Base-by-base conservation (phyloP, 1,140 invertebrate genomes). In the Drosophila aff. region DNA sequence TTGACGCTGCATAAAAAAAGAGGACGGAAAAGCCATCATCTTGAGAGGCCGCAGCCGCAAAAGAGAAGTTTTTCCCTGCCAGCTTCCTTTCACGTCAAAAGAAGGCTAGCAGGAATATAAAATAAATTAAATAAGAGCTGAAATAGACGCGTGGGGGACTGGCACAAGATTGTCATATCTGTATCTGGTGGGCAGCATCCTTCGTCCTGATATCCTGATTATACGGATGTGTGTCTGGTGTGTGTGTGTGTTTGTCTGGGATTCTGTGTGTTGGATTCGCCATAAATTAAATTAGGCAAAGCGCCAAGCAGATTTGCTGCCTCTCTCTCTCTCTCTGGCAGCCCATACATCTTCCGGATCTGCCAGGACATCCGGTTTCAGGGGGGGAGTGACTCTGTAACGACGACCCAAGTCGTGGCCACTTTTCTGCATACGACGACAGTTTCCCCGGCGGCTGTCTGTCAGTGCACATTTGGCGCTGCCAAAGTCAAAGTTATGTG, bases 201-300 rank as follows among this genome's bases (percentile, higher is more conserved):
- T 8, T 4, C 6, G 26, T 55, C 21, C 18, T 49, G 47, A 28
- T 49, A 49, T 49, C 47, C n/a, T 60, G 69, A 60, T 60, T 68
- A 67, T 68, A 50, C 36, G 66, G 23, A 52, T 69, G 66, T 49
- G 10, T 41, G 31, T 63, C 40, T 31, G 10, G 33, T 36, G 7
- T 10, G 31, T n/a, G n/a, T n/a, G 9, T 41, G 31, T 63, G 58
- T 40, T 26, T 43, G 18, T 36, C 50, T 44, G 49, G 49, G 57
- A 38, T 23, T 23, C 23, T 23, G 23, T 50, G 47, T n/a, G 60
- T 46, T 44, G 75, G 46, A 43, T 49, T 68, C 23, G 60, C 63
- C 80, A 83, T 87, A 86, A 87, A 86, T 86, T 86, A 82, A 86
- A 86, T 87, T 86, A 87, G 67, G 71, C 67, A 72, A 79, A 82